A percentile compares a stretch with the other conserved stretches of the same genome.
phyloP scores from a whole-genome alignment of 2,888 invertebrate species.

The Thelaira solivaga region DNA sequence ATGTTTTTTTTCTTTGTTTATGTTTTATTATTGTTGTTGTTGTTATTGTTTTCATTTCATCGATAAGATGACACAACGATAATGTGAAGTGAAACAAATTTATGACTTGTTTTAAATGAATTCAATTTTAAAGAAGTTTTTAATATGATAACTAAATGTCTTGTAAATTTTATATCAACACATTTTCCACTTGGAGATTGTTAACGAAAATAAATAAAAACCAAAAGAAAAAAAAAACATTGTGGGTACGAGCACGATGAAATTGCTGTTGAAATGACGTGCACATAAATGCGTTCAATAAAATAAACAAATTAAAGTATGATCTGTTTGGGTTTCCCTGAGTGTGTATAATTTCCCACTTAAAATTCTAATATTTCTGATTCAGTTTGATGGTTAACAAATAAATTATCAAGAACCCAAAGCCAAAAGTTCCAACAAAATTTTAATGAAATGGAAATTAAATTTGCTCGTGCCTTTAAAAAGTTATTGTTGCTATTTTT shows the following conservation, averaged over 20 bases:
- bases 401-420: slow-evolving; percentile 8
- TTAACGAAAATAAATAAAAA: neutral
- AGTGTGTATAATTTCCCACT: slow-evolving; percentile 3
- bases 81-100: slow-evolving; percentile 56
- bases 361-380: slow-evolving; percentile 13
- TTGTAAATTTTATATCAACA: slow-evolving; percentile 52
- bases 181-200: too few species aligned
- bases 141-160: slow-evolving; percentile 59
- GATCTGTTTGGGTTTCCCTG: neutral
- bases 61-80: slow-evolving; percentile 52
- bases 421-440: too few species aligned
- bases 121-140: slow-evolving; percentile 57
- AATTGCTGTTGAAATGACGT: neutral
- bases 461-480: slow-evolving; percentile 22
- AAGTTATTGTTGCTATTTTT: slow-evolving; percentile 43
- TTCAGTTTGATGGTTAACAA: slow-evolving; percentile 44
- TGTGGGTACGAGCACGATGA: neutral
- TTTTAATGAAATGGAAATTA: neutral
- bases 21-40: neutral
- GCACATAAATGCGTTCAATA: slow-evolving; percentile 37
- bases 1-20: neutral
- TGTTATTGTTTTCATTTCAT: too few species aligned
- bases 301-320: slow-evolving; percentile 39
- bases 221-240: neutral
- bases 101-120: slow-evolving; percentile 62